These are phyloP conservation scores for Plagodis pulveraria DNA, from an alignment of 2,888 invertebrate genomes.

Conservation along the genomic window DNA sequence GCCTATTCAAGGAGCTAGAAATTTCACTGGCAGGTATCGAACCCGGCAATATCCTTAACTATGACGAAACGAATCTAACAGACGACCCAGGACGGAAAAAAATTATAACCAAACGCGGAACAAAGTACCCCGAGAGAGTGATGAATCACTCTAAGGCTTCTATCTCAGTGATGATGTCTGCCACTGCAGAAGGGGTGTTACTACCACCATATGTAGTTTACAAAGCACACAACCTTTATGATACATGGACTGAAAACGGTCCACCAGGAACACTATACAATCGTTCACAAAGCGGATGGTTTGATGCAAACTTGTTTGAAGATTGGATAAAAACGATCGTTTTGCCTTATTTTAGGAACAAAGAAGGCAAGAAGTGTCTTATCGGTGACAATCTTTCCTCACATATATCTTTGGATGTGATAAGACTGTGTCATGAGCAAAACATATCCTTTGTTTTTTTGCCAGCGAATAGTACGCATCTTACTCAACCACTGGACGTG, in stretches of 20 bases:
- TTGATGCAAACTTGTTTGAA: constrained; percentile 47
- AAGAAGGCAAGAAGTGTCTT: not conserved
- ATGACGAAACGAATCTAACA: constrained; percentile 25
- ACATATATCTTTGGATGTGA: constrained; percentile 19
- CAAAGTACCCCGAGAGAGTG: constrained; percentile 52
- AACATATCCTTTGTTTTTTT: constrained; percentile 25
- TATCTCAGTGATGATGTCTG: constrained; percentile 55
- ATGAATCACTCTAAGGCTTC: constrained; percentile 48
- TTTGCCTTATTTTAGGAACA: too few relatives aligned
- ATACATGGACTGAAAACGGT: constrained; percentile 60
- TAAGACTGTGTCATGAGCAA: constrained; percentile 16
- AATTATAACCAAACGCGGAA: constrained; percentile 42
- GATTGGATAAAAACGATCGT: not conserved
- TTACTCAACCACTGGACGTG: constrained; percentile 50
- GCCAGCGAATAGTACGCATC: constrained; percentile 21
- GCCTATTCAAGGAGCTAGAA: not conserved
- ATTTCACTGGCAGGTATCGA: not conserved
- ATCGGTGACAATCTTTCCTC: constrained; percentile 34
- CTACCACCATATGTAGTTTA: constrained; percentile 62
- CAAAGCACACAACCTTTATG: constrained; percentile 55
- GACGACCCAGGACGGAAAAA: constrained; percentile 36
- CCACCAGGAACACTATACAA: constrained; percentile 56
- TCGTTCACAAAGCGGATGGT: constrained; percentile 51
- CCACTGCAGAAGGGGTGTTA: constrained; percentile 42
- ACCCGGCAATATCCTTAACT: not conserved